phyloP scores from a whole-genome alignment of 1,140 invertebrate species.

The Cyphomyrmex costatus region DNA sequence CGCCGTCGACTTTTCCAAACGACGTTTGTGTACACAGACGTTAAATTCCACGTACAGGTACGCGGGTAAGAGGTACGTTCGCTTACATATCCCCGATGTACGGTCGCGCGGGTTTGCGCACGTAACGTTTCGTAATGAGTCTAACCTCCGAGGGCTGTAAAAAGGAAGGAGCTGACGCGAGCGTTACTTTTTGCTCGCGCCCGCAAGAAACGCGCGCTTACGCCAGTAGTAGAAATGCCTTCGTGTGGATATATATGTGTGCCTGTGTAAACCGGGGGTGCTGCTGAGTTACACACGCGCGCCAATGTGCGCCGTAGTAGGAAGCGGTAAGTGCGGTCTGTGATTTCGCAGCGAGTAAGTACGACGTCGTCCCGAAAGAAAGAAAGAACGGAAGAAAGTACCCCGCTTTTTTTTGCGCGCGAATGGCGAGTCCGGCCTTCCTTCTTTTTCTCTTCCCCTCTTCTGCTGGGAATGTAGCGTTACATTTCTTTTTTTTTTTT shows the following conservation, averaged over 20 bases:
- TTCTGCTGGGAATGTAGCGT: background rate
- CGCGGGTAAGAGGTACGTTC: constrained; percentile 28
- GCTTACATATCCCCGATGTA: constrained; percentile 43
- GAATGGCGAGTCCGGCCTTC: constrained; percentile 18
- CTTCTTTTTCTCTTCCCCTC: background rate
- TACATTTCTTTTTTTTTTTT: constrained; percentile 49
- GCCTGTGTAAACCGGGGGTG: constrained; percentile 20
- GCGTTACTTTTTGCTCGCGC: constrained; percentile 63
- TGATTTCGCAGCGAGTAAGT: constrained; percentile 67
- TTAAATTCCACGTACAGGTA: constrained; percentile 40
- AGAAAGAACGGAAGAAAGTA: constrained; percentile 53
- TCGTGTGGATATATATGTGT: background rate
- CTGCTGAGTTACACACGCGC: constrained; percentile 38
- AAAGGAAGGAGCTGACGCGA: constrained; percentile 71
- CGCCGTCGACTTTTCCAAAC: constrained; percentile 47
- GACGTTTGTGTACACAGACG: constrained; percentile 39
- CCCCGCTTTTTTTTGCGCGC: constrained; percentile 53
- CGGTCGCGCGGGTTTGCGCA: constrained; percentile 63
- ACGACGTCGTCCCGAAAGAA: constrained; percentile 60
- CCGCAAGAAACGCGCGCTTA: constrained; percentile 54
- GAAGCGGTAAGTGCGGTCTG: constrained; percentile 69
- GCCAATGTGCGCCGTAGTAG: constrained; percentile 35
- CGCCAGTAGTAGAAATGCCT: background rate
- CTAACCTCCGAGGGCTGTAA: constrained; percentile 68
- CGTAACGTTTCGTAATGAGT: constrained; percentile 75